A percentile compares a stretch with the other conserved stretches of the same genome.
phyloP scores from a whole-genome alignment of 2,113 vertebrate genomes.

The Furnarius figulus region DNA sequence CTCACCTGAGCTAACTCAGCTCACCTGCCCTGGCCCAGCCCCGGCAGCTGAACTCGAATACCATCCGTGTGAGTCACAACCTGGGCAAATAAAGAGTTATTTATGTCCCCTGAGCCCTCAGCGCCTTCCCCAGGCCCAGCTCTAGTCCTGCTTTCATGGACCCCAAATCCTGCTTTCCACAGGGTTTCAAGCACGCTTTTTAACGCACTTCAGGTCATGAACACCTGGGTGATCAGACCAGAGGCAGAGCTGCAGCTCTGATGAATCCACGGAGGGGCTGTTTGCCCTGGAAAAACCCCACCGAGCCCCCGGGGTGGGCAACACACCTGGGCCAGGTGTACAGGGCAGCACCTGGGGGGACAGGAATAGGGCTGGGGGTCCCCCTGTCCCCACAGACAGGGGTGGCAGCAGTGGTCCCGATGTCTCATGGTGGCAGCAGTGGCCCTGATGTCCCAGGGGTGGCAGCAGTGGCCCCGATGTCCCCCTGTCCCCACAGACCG shows the following conservation, averaged over 20 bases:
- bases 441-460: too few relatives aligned
- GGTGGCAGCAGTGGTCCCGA: neutral
- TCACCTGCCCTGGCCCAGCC: neutral
- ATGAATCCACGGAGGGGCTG: too few relatives aligned
- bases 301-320: too few relatives aligned
- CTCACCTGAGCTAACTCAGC: neutral
- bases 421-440: neutral
- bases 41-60: fast-evolving
- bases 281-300: too few relatives aligned
- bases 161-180: fast-evolving
- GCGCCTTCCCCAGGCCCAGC: neutral
- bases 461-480: neutral
- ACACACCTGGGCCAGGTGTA: too few relatives aligned
- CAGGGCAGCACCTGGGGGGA: too few relatives aligned
- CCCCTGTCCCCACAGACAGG: neutral
- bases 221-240: fast-evolving
- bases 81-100: neutral
- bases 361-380: neutral
- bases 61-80: fast-evolving
- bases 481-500: neutral
- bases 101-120: neutral
- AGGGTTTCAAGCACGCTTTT: fast-evolving
- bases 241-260: too few relatives aligned
- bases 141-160: fast-evolving
- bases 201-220: neutral